Conservation (phyloP, 2,797 vertebrate genomes). For the Crocodylus rhombifer region DNA sequence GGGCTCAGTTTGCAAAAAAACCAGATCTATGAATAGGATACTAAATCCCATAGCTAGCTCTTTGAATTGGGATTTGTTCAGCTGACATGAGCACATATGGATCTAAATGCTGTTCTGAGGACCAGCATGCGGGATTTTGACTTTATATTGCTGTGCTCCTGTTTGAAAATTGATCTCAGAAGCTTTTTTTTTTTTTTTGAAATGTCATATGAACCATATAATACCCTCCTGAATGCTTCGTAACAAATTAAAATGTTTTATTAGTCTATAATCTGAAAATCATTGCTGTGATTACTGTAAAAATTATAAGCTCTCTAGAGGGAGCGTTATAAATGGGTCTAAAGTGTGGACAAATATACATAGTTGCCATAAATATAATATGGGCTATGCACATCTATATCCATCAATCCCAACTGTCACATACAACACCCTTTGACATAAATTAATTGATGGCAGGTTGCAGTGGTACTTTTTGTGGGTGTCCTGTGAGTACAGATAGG, state of each 20-base stretch:
- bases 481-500: background rate
- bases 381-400: background rate
- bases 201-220: conserved; percentile 59
- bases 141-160: conserved; percentile 53
- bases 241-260: conserved; percentile 78
- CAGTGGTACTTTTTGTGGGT: background rate
- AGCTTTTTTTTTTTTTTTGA: conserved; percentile 8
- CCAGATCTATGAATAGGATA: background rate
- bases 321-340: conserved; percentile 50
- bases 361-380: background rate
- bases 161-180: conserved; percentile 49
- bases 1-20: background rate
- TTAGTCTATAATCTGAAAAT: conserved; percentile 81
- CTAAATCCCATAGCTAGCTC: conserved; percentile 34
- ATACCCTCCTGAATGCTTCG: conserved; percentile 45
- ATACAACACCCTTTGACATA: background rate
- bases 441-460: background rate
- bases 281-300: conserved; percentile 72
- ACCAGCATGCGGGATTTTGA: conserved; percentile 27
- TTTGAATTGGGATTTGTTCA: conserved; percentile 63
- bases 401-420: too few species aligned
- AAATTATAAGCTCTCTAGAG: conserved; percentile 67
- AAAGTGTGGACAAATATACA: conserved; percentile 47
- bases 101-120: conserved; percentile 28
- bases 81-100: conserved; percentile 20